Percentiles rank a stretch among this genome's conserved stretches.
Evolutionary conservation across 2,888 invertebrate species (phyloP).

Genomic region (Melanostoma scalare): DNA sequence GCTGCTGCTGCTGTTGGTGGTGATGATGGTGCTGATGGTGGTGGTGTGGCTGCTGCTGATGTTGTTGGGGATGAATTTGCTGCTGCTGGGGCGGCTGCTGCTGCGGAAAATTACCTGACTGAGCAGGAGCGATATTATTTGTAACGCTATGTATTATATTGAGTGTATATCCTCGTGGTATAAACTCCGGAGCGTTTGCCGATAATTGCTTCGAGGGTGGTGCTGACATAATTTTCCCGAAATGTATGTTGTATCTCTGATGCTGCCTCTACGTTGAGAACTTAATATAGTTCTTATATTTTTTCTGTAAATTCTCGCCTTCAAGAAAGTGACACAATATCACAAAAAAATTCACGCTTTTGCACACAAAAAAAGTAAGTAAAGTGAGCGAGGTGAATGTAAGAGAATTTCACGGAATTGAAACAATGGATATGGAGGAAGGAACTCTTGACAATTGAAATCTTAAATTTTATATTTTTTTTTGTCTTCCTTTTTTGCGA

Average conservation of each 20-base stretch:
- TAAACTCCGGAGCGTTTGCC: slow-evolving; percentile 75
- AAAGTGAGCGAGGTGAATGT: slow-evolving; percentile 68
- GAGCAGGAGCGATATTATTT: slow-evolving; percentile 60
- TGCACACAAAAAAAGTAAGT: slow-evolving; percentile 61
- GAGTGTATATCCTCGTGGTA: slow-evolving; percentile 72
- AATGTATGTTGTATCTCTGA: slow-evolving; percentile 26
- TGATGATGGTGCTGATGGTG: slow-evolving; percentile 53
- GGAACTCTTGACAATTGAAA: slow-evolving; percentile 72
- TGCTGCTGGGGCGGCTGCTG: slow-evolving; percentile 51
- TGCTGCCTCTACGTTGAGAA: slow-evolving; percentile 26
- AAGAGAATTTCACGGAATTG: slow-evolving; percentile 69
- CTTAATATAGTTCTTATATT: slow-evolving; percentile 22
- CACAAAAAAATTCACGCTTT: slow-evolving; percentile 66
- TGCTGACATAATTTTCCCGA: slow-evolving; percentile 68
- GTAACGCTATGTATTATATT: slow-evolving; percentile 64
- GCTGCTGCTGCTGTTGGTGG: slow-evolving; percentile 59
- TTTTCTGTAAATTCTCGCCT: slow-evolving; percentile 41
- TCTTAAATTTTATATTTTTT: slow-evolving; percentile 39
- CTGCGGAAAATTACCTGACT: slow-evolving; percentile 54
- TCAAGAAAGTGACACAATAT: slow-evolving; percentile 61
- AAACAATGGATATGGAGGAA: slow-evolving; percentile 69
- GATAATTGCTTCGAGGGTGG: slow-evolving; percentile 74
- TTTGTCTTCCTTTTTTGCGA: slow-evolving; percentile 40
- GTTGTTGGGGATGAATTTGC: slow-evolving; percentile 48
- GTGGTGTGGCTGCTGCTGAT: slow-evolving; percentile 39